Evolutionary conservation across 2,113 vertebrate species (phyloP), one percentile per base, ranked within the genome.

Genomic region (Lophotis ruficrista): DNA sequence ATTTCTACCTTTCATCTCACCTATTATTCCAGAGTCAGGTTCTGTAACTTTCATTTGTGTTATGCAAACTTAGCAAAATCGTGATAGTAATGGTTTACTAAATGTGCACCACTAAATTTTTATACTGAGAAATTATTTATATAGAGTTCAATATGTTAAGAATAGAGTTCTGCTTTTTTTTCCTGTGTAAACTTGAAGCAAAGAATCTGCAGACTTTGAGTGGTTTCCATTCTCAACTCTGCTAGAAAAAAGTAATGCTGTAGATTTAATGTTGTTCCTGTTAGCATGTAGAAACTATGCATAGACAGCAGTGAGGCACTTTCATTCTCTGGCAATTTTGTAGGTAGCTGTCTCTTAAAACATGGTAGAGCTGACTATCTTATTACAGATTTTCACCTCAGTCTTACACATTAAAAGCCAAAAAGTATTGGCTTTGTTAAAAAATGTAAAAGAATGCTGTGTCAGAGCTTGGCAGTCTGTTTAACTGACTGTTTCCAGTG

Each of bases 261-360:
- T 22, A 57, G 41, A 33, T 35, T 62, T 72, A 4, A 51, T 83
- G 33, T 56, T 37, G 33, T 50, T 70, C 33, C 6, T 1, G 2
- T 58, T n/a, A 25, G 33, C 2, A 0, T 70, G 22, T 6, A 1
- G 28, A 50, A 57, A 14, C 19, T 75, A 30, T 14, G 5, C 7
- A 4, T 18, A 35, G 41, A 13, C 22, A 25, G 48, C 18, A 38
- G 16, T 4, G 0, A 87, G 43, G 18, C n/a, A 21, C 41, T 71
- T 62, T 2, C 4, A 13, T 60, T 82, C 21, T 78, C 78, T 58
- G 70, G 4, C 3, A 0, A 10, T 41, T 62, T 77, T 73, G 16
- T 21, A 48, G 13, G 30, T 43, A 43, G n/a, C 50, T 45, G 12
- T 94, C 12, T 78, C 50, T 72, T 66, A 60, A 65, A 70, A 43